Base-by-base conservation (phyloP, 2,888 invertebrate species). In the Spilarctia lutea region DNA sequence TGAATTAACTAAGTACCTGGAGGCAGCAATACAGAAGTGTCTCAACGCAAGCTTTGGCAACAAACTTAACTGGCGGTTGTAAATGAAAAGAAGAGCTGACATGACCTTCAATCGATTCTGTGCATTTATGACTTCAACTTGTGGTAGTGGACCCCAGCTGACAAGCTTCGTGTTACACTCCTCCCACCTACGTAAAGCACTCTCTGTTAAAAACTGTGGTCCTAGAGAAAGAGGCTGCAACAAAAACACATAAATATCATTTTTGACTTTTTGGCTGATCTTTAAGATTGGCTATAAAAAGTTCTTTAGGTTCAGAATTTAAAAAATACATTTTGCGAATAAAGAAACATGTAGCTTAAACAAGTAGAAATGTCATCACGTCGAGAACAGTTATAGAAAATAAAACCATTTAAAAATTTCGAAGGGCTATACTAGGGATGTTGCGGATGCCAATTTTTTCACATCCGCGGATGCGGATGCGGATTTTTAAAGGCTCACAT, bases 21-120 rank as follows among this genome's bases (percentile, higher is more conserved):
- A 98, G 72, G 97, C 97, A 76, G 97, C 97, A 90, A 97, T 97
- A 93, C 98, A 98, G 82, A 98, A 97, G 92, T 98, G 97, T 89
- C 98, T 97, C 76, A 98, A 91, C 45, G 98, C 97, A 73, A 98
- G 97, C 89, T 98, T 97, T 77, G 98, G 97, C 81, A 99, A 96
- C 84, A 97, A 96, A 87, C 98, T 97, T 81, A 99, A 96, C 87
- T 98, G 98, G 87, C 97, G 97, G 94, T 99, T 99, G 93, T 98
- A 99, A 82, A 98, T 97, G 92, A 98, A 98, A 76, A 99, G 96
- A 56, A 99, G 96, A 72, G 98, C 98, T 0, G 99, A 97, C 96
- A 99, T 97, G n/a, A 99, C 98, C 91, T 97, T 97, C 82, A 98
- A 96, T 77, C 99, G 97, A 92, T 99, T 99, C 92, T 99, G 99